Evolutionary conservation across 1,140 invertebrate species (phyloP).

Genomic region (Lasaia peninsularis): DNA sequence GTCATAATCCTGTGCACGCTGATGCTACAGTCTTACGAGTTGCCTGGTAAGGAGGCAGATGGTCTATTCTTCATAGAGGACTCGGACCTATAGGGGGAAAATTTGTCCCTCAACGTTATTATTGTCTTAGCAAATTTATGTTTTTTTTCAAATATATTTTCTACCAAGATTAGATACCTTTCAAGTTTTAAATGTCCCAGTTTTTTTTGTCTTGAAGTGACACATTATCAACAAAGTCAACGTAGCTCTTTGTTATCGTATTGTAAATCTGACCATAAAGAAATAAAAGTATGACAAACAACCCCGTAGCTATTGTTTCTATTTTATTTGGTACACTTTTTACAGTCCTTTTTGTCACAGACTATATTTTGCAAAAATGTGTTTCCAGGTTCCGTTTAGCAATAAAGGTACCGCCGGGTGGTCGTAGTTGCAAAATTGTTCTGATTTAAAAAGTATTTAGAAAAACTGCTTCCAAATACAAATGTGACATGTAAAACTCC

Average conservation of each 20-base stretch:
- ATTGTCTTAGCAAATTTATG: too few relatives aligned
- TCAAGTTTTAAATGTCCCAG: too few relatives aligned
- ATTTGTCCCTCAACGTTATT: too few relatives aligned
- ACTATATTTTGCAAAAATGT: not conserved
- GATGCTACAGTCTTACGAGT: too few relatives aligned
- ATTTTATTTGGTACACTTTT: not conserved
- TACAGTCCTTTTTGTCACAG: not conserved
- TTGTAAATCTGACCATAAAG: not conserved
- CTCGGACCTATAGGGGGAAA: too few relatives aligned
- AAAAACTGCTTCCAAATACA: not conserved
- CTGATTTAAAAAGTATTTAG: not conserved
- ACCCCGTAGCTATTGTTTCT: not conserved
- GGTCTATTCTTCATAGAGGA: too few relatives aligned
- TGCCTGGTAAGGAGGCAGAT: too few relatives aligned
- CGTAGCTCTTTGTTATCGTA: not conserved
- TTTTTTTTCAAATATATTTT: too few relatives aligned
- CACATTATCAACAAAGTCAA: too few relatives aligned
- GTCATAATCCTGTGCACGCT: too few relatives aligned
- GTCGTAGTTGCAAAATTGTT: not conserved
- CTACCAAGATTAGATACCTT: too few relatives aligned
- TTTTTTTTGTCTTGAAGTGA: not conserved
- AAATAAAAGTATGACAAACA: slow-evolving; percentile 38
- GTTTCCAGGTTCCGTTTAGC: not conserved
- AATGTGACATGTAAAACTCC: not conserved
- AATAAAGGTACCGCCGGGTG: not conserved